Percentiles rank a stretch among this genome's conserved stretches.
Evolutionary conservation across 2,888 invertebrate genomes (phyloP).

Genomic region (Sepioteuthis lessoniana): DNA sequence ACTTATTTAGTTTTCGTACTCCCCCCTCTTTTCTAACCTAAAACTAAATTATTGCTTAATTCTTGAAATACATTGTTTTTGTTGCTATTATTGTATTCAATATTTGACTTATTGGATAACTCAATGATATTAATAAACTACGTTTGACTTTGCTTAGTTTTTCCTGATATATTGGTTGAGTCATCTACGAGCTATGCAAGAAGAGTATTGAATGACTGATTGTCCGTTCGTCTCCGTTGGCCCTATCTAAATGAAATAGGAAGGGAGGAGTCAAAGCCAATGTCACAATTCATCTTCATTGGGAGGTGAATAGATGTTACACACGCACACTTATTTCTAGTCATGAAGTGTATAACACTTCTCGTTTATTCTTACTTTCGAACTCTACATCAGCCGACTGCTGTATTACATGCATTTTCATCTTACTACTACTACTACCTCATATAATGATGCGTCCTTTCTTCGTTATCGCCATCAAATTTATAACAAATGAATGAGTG

Average conservation of each 20-base stretch:
- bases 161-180: neutral
- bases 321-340: neutral
- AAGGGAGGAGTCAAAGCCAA: neutral
- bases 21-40: no score
- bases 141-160: neutral
- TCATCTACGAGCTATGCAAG: neutral
- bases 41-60: no score
- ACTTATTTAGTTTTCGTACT: no score
- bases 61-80: no score
- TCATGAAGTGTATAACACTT: neutral
- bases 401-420: no score
- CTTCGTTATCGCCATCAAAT: neutral
- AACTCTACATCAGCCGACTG: neutral
- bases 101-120: no score
- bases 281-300: no score
- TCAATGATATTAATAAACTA: no score
- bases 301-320: neutral
- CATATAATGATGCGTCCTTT: no score
- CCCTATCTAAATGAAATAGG: neutral
- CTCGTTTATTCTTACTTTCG: neutral
- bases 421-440: no score
- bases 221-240: slow-evolving; percentile 17
- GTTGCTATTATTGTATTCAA: no score
- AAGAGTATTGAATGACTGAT: neutral
- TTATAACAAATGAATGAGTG: neutral